Conservation (phyloP, 30 jellyfish, hydroid and myxozoan species). For the Hydractinia echinata region DNA sequence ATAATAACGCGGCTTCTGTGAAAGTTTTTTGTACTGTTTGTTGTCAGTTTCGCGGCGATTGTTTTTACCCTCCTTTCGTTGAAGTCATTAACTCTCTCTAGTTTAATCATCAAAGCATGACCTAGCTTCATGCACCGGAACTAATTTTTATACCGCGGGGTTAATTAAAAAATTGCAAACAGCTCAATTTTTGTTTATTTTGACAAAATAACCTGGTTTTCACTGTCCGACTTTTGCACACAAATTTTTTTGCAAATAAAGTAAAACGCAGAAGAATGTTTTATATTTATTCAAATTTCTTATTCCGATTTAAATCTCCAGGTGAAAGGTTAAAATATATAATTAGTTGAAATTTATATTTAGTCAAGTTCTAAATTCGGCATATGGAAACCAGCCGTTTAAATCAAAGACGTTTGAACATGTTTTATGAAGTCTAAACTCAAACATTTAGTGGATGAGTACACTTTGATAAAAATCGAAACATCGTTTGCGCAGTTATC, state of each 20-base stretch:
- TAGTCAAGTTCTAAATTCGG: neutral
- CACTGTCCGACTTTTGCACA: neutral
- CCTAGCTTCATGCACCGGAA: constrained; percentile 1
- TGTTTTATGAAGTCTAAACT: neutral
- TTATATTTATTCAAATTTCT: neutral
- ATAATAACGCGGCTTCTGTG: constrained; percentile 23
- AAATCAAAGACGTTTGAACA: neutral
- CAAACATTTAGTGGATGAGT: neutral
- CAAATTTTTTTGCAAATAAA: neutral
- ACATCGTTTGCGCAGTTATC: neutral
- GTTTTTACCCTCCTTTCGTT: neutral
- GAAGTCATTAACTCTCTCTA: constrained; percentile 3
- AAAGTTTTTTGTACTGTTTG: neutral
- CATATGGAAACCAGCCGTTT: constrained; percentile 8
- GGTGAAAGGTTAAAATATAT: neutral
- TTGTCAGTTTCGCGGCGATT: neutral
- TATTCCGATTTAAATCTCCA: neutral
- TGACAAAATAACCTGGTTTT: neutral
- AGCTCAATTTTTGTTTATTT: neutral
- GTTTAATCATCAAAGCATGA: constrained; percentile 17
- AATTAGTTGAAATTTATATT: no score
- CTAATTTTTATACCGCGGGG: constrained; percentile 4
- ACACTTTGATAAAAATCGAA: neutral
- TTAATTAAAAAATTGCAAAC: neutral
- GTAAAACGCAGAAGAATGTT: neutral